These are phyloP conservation scores for Chaetodon auriga DNA, from an alignment of 2,113 vertebrate genomes.

Conservation along the genomic window DNA sequence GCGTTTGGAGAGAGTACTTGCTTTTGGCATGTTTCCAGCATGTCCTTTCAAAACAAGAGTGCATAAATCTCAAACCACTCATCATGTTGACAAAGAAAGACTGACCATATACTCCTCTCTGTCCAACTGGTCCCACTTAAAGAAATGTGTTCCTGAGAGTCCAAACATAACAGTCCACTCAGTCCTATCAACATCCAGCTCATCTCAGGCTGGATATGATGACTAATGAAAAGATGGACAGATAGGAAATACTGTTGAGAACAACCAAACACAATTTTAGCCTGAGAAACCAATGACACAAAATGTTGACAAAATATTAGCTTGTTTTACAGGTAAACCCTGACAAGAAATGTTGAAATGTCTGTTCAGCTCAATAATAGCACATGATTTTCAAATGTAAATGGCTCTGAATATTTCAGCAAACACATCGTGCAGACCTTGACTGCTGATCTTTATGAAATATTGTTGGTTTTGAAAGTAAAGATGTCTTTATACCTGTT, in stretches of 20 bases:
- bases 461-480: neutral
- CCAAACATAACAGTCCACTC: neutral
- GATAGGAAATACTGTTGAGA: neutral
- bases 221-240: neutral
- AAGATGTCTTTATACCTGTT: conserved; percentile 9
- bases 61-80: conserved; percentile 7
- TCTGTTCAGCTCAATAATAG: neutral
- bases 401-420: neutral
- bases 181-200: neutral
- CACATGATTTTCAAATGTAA: neutral
- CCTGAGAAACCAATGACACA: neutral
- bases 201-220: neutral
- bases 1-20: conserved; percentile 16
- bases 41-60: neutral
- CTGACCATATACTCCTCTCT: neutral
- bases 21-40: neutral
- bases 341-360: neutral
- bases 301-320: neutral
- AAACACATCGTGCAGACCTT: neutral
- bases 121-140: neutral
- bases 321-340: neutral
- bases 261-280: neutral
- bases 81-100: neutral
- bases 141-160: neutral
- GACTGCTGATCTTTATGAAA: neutral